phyloP scores from a whole-genome alignment of 2,113 vertebrate genomes.

The Fulica atra region DNA sequence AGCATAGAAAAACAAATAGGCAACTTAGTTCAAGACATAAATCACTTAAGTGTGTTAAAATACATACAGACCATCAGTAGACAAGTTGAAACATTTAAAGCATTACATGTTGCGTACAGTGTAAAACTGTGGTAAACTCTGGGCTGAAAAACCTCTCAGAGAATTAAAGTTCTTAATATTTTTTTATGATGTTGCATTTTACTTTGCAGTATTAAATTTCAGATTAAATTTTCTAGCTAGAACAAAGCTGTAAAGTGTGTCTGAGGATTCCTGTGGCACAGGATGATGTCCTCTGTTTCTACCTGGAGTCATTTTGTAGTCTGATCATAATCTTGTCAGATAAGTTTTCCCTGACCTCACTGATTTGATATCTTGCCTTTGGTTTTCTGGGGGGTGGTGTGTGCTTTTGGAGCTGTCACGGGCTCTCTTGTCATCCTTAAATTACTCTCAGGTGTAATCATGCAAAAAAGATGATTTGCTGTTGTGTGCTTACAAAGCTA shows the following conservation, averaged over 20 bases:
- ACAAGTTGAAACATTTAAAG: not conserved
- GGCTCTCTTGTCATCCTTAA: not conserved
- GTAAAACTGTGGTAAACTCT: not conserved
- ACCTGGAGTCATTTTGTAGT: not conserved
- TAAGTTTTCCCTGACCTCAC: not conserved
- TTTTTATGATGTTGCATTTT: not conserved
- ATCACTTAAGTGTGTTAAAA: not conserved
- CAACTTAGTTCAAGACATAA: not conserved
- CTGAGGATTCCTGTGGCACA: not conserved
- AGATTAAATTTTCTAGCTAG: not conserved
- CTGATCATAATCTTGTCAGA: not conserved
- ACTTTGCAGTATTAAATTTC: not conserved
- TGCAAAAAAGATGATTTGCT: not conserved
- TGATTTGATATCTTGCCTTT: not conserved
- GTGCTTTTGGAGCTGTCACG: not conserved
- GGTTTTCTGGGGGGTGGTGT: not conserved
- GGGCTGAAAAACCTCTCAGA: not conserved
- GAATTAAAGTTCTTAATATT: not conserved
- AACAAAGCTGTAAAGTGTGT: not conserved
- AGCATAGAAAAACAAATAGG: not conserved
- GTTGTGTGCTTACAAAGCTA: not conserved
- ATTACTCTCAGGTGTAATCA: not conserved
- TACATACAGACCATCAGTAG: not conserved
- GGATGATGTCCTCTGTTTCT: not conserved
- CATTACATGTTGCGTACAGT: accelerated